Evolutionary conservation across 2,888 invertebrate species (phyloP).

Genomic region (Zeuzera pyrina): DNA sequence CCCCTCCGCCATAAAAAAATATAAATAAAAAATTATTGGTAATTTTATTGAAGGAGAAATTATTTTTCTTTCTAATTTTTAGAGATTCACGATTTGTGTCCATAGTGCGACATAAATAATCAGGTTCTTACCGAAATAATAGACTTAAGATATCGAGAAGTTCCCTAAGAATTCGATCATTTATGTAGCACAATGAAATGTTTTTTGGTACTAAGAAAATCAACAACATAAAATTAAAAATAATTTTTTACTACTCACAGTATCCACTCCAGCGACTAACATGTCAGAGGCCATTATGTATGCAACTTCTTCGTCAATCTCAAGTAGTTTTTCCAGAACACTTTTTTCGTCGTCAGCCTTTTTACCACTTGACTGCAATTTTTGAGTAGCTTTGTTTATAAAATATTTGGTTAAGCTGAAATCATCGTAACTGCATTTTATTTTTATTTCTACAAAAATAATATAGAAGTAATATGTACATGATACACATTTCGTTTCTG

Average conservation of each 20-base stretch:
- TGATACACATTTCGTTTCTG: too few relatives aligned
- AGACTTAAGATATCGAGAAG: not conserved
- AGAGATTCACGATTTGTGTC: too few relatives aligned
- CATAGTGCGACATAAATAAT: too few relatives aligned
- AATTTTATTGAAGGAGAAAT: too few relatives aligned
- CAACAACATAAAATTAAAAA: not conserved
- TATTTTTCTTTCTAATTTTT: too few relatives aligned
- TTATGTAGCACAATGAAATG: too few relatives aligned
- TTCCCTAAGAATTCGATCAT: too few relatives aligned
- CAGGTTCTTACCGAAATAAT: not conserved
- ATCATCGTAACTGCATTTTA: too few relatives aligned
- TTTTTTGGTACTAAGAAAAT: not conserved
- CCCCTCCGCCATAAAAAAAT: too few relatives aligned
- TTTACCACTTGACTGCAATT: slow-evolving; percentile 20
- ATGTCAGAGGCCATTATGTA: slow-evolving; percentile 77
- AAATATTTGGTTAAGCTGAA: slow-evolving; percentile 28
- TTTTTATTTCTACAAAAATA: not conserved
- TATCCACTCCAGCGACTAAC: slow-evolving; percentile 78
- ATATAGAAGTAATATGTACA: too few relatives aligned
- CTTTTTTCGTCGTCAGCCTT: slow-evolving; percentile 51
- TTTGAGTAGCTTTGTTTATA: slow-evolving; percentile 28
- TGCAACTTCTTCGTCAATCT: slow-evolving; percentile 72
- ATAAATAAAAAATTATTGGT: too few relatives aligned
- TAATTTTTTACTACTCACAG: slow-evolving; percentile 51
- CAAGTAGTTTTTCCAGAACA: slow-evolving; percentile 74